Percentiles rank a stretch among this genome's conserved stretches.
Evolutionary conservation across 2,113 vertebrate species (phyloP).

Genomic region (Porphyrio hochstetteri): DNA sequence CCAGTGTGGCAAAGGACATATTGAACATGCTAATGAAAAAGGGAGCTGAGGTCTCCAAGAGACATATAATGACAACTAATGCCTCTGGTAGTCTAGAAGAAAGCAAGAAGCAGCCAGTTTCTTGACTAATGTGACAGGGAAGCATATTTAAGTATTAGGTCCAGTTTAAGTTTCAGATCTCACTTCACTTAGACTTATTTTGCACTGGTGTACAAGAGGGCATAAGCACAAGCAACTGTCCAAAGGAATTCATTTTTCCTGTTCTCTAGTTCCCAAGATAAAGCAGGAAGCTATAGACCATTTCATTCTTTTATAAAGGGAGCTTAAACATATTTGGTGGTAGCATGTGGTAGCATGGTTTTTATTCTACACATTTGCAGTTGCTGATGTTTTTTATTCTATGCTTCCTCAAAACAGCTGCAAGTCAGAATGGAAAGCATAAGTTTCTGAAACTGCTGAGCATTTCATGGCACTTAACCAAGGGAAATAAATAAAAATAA

Average conservation of each 20-base stretch:
- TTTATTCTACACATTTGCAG: not conserved
- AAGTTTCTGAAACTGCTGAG: constrained; percentile 11
- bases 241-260: not conserved
- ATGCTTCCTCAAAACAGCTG: not conserved
- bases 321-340: not conserved
- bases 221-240: rapidly evolving
- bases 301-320: not conserved
- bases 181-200: not conserved
- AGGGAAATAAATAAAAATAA: constrained; percentile 24
- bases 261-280: not conserved
- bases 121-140: not conserved
- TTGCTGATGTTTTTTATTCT: not conserved
- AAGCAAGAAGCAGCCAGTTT: not conserved
- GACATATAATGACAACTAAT: not conserved
- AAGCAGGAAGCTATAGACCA: not conserved
- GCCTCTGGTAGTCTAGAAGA: not conserved
- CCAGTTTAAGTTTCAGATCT: not conserved
- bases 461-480: not conserved
- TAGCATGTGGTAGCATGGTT: not conserved
- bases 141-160: not conserved
- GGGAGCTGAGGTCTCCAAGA: not conserved
- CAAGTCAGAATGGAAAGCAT: not conserved
- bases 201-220: not conserved
- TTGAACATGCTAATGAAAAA: not conserved
- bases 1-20: not conserved